These are phyloP conservation scores for Arctopsyche grandis DNA, from an alignment of 1,140 invertebrate genomes.

Conservation along the genomic window DNA sequence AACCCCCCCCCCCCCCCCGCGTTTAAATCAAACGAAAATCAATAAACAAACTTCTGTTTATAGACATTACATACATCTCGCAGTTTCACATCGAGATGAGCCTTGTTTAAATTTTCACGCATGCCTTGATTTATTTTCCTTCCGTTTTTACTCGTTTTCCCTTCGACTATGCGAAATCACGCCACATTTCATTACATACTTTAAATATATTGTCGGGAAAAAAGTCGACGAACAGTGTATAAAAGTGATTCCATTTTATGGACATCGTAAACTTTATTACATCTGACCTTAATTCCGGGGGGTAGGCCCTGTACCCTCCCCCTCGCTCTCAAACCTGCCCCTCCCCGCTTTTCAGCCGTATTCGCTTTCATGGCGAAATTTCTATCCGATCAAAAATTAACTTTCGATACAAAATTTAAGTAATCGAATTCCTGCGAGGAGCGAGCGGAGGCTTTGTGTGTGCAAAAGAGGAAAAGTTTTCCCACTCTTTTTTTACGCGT, in stretches of 20 bases:
- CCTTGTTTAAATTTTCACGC: too few relatives aligned
- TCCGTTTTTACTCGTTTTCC: not conserved
- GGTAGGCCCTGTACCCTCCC: not conserved
- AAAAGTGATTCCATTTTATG: constrained; percentile 43
- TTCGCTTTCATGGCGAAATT: constrained; percentile 31
- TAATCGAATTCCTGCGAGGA: constrained; percentile 37
- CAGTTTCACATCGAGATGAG: too few relatives aligned
- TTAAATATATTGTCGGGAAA: constrained; percentile 22
- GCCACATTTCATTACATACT: constrained; percentile 19
- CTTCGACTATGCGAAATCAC: not conserved
- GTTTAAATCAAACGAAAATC: too few relatives aligned
- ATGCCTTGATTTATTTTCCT: not conserved
- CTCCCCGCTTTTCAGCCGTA: not conserved
- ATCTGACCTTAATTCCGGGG: constrained; percentile 45
- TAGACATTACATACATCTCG: too few relatives aligned
- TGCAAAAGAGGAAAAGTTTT: constrained; percentile 24
- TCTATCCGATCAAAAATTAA: constrained; percentile 41
- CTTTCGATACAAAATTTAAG: constrained; percentile 43
- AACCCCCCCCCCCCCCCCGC: too few relatives aligned
- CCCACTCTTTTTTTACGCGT: not conserved
- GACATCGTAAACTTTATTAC: constrained; percentile 45
- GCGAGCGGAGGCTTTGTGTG: not conserved
- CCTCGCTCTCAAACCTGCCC: not conserved
- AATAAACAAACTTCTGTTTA: too few relatives aligned
- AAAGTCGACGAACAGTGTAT: constrained; percentile 21